These are phyloP conservation scores for Ephestia elutella DNA, from an alignment of 1,140 invertebrate species.

Conservation along the genomic window DNA sequence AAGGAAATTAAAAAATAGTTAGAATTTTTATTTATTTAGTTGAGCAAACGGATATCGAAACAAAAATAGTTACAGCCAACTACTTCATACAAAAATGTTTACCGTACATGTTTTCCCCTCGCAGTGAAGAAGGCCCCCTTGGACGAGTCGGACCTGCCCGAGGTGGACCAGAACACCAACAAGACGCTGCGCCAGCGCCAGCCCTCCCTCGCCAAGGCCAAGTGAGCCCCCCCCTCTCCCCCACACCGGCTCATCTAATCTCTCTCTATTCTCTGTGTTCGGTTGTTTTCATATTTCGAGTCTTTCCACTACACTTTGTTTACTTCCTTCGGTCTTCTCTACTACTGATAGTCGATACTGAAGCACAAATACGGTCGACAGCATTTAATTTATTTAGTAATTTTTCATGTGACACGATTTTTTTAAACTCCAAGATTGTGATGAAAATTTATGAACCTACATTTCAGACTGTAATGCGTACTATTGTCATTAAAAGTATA, in stretches of 20 bases:
- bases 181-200: slow-evolving; percentile 74
- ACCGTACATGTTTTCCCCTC: neutral
- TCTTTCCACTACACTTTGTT: slow-evolving; percentile 30
- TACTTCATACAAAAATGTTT: neutral
- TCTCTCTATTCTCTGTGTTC: slow-evolving; percentile 17
- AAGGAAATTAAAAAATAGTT: too few relatives aligned
- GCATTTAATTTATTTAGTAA: slow-evolving; percentile 13
- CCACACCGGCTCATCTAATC: too few relatives aligned
- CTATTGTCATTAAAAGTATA: slow-evolving; percentile 67
- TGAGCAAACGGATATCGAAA: neutral
- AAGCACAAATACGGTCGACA: slow-evolving; percentile 18
- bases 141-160: slow-evolving; percentile 77
- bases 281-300: slow-evolving; percentile 33
- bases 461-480: slow-evolving; percentile 46
- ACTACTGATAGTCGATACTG: neutral
- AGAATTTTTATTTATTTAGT: too few relatives aligned
- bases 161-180: slow-evolving; percentile 78
- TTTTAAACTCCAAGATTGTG: slow-evolving; percentile 7
- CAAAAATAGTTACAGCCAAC: too few relatives aligned
- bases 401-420: neutral
- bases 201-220: slow-evolving; percentile 53
- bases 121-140: slow-evolving; percentile 72
- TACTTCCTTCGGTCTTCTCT: slow-evolving; percentile 12
- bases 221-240: slow-evolving; percentile 51
- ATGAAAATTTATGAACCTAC: slow-evolving; percentile 20